phyloP scores from a whole-genome alignment of 30 jellyfish, hydroid and myxozoan genomes.

The Mastigias papua region DNA sequence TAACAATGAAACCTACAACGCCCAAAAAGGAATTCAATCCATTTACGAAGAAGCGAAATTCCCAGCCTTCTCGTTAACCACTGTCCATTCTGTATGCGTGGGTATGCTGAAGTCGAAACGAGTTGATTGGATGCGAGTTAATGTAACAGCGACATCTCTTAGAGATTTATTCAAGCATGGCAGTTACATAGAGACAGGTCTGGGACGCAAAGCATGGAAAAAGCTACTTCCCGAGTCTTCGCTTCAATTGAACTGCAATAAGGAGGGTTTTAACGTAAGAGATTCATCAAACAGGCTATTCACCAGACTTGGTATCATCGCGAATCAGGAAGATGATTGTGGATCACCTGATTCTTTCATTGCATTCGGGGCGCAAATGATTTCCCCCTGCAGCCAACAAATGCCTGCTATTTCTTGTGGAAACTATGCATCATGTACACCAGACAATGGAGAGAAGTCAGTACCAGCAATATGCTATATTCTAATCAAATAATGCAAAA shows the following conservation, averaged over 20 bases:
- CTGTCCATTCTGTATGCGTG: slow-evolving; percentile 6
- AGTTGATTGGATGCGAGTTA: background rate
- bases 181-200: background rate
- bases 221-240: slow-evolving; percentile 37
- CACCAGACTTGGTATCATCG: slow-evolving; percentile 7
- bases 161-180: background rate
- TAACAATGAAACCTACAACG: slow-evolving; percentile 7
- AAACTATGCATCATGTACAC: background rate
- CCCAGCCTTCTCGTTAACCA: background rate
- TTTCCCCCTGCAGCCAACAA: background rate
- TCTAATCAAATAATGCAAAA: slow-evolving; percentile 2
- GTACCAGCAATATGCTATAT: slow-evolving; percentile 15
- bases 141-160: background rate
- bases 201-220: slow-evolving; percentile 17
- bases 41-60: slow-evolving; percentile 31
- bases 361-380: background rate
- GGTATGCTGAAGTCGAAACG: slow-evolving; percentile 10
- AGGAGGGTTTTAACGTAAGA: slow-evolving; percentile 25
- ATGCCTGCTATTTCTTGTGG: background rate
- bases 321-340: slow-evolving; percentile 24
- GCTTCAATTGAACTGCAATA: slow-evolving; percentile 16
- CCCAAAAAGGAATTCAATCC: background rate
- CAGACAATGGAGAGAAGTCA: slow-evolving; percentile 27
- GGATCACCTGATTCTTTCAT: slow-evolving; percentile 11
- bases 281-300: background rate